A percentile compares a stretch with the other conserved stretches of the same genome.
phyloP scores from a whole-genome alignment of 1,140 invertebrate species.

The Nymphalis io region DNA sequence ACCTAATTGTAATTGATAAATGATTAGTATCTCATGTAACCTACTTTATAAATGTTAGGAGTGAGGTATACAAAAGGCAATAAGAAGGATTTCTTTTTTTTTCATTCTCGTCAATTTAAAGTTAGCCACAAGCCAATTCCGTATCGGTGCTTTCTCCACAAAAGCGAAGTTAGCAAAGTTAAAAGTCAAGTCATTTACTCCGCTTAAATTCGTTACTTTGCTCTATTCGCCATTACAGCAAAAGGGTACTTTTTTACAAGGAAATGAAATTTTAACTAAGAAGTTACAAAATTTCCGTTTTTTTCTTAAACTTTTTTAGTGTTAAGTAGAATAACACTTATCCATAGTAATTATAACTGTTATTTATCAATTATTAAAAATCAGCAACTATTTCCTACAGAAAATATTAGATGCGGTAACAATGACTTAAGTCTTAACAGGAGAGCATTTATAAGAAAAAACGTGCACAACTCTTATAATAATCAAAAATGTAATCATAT shows the following conservation, averaged over 20 bases:
- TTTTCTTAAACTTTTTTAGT: not conserved
- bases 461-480: no score
- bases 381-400: no score
- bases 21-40: not conserved
- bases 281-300: constrained; percentile 8
- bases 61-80: not conserved
- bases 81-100: constrained; percentile 6
- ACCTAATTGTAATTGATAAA: no score
- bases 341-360: no score
- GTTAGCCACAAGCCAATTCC: constrained; percentile 19
- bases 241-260: constrained; percentile 11
- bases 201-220: constrained; percentile 29
- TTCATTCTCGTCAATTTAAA: constrained; percentile 23
- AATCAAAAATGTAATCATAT: no score
- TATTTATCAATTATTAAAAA: no score
- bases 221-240: constrained; percentile 19
- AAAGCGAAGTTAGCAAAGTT: constrained; percentile 30
- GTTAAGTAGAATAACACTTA: no score
- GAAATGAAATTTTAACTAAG: constrained; percentile 11
- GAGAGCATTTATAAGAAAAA: no score
- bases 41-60: not conserved
- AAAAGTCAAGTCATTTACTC: constrained; percentile 34
- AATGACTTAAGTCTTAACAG: no score
- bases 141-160: constrained; percentile 25
- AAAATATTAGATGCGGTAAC: no score